phyloP scores from a whole-genome alignment of 2,797 vertebrate species.

The Rhabdophis nuchalis region DNA sequence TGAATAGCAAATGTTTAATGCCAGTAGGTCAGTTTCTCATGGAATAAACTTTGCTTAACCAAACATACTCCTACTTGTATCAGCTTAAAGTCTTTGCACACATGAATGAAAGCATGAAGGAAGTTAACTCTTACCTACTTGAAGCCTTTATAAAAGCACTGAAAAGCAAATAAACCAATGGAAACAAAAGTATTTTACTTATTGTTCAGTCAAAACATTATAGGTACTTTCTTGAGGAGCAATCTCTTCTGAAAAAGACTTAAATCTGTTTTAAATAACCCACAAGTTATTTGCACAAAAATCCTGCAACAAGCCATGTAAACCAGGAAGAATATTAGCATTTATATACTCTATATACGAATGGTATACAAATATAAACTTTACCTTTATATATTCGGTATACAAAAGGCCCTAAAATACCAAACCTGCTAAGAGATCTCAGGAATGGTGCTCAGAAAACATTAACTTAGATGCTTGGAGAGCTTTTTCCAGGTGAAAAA shows the following conservation, averaged over 20 bases:
- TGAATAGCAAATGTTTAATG: conserved; percentile 25
- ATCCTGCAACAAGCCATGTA: not conserved
- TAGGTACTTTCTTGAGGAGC: conserved; percentile 3
- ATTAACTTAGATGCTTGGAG: not conserved
- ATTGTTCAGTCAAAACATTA: not conserved
- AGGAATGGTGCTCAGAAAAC: not conserved
- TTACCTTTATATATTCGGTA: not conserved
- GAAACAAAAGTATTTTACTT: not conserved
- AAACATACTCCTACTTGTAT: conserved; percentile 24
- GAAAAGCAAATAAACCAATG: conserved; percentile 20
- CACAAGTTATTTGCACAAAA: not conserved
- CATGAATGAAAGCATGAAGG: conserved; percentile 20
- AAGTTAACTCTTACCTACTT: conserved; percentile 35
- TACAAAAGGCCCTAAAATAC: not conserved
- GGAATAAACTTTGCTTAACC: conserved; percentile 47
- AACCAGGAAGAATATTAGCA: not conserved
- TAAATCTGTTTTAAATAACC: conserved; percentile 19
- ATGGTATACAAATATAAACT: not conserved
- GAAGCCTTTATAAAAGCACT: not conserved
- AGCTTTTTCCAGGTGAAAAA: not conserved
- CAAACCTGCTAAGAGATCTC: not conserved
- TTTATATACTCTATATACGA: not conserved
- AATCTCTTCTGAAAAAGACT: conserved; percentile 4
- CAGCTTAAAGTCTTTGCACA: conserved; percentile 27
- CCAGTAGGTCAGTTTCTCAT: conserved; percentile 31